Base-by-base conservation (phyloP, 2,113 vertebrate genomes). In the Aspiorhynchus laticeps region DNA sequence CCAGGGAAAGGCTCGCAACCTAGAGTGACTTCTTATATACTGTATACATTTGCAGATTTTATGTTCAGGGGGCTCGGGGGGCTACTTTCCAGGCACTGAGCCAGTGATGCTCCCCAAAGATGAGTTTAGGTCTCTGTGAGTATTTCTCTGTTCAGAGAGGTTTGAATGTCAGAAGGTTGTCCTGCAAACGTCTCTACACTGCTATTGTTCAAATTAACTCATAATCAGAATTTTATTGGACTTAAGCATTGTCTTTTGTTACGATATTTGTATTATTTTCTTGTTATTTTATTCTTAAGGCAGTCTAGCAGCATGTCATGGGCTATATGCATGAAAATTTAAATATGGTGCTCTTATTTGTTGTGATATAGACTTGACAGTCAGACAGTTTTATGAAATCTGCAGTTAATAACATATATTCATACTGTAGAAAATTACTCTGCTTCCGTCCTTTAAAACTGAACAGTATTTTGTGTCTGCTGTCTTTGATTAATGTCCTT, bases 1-100 rank as follows among this genome's bases (percentile, higher is more conserved):
- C 69, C 85, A 80, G 28, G 61, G 84, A 46, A 90, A 90, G 43
- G 12, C n/a, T 74, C 17, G 12, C 19, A 75, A 74, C 38, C 67
- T 65, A 63, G 61, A 71, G 36, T 85, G 17, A 78, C 63, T 80
- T 78, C 76, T 31, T 59, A 43, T 86, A 69, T 36, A 53, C 48
- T 33, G 76, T 48, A 59, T 21, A 46, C 77, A 24, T 14, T 82
- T 73, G 21, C 26, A 75, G 56, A 83, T 17, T 59, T 43, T 51
- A 38, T 21, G 28, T 83, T 51, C 21, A 28, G 56, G 43, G 26
- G 65, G 59, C 38, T 41, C 11, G 21, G 78, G 24, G 24, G 43
- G 46, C 61, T 80, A 74, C 24, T 81, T 56, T 86, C 48, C 36
- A 81, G 78, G 85, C 65, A 43, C 5, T 1, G 21, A 17, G 78